Percentiles rank a stretch among this genome's conserved stretches.
Evolutionary conservation across 2,888 invertebrate genomes (phyloP).

Genomic region (Cloeon dipterum): DNA sequence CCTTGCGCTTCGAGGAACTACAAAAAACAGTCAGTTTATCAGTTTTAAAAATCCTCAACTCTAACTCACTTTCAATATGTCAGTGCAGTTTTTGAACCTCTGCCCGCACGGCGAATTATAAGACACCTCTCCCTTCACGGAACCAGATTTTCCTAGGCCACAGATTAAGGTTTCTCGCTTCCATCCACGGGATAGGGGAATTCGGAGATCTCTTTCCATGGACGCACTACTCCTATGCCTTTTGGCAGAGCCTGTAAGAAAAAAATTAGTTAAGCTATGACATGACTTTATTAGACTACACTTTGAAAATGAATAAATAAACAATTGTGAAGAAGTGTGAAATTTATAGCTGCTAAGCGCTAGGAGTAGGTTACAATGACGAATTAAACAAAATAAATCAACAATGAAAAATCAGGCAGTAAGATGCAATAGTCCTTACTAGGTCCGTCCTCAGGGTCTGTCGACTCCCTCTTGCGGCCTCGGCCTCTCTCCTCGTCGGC

Average conservation of each 20-base stretch:
- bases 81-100: conserved; percentile 33
- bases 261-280: too few relatives aligned
- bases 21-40: conserved; percentile 10
- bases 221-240: background rate
- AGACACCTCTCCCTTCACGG: conserved; percentile 79
- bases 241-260: background rate
- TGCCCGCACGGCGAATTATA: conserved; percentile 52
- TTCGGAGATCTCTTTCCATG: conserved; percentile 29
- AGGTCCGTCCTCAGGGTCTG: conserved; percentile 6
- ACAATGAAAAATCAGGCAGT: too few relatives aligned
- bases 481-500: conserved; percentile 2
- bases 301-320: too few relatives aligned
- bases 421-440: too few relatives aligned
- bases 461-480: conserved; percentile 3
- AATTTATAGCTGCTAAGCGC: too few relatives aligned
- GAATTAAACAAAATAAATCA: too few relatives aligned
- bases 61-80: conserved; percentile 25
- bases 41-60: conserved; percentile 1
- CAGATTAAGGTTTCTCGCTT: conserved; percentile 77
- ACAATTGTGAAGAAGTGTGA: too few relatives aligned
- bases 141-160: conserved; percentile 64
- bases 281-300: too few relatives aligned
- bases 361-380: too few relatives aligned
- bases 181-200: conserved; percentile 62
- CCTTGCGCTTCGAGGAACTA: conserved; percentile 53